Conservation (phyloP, 2,888 invertebrate species). For the Argynnis bischoffii region DNA sequence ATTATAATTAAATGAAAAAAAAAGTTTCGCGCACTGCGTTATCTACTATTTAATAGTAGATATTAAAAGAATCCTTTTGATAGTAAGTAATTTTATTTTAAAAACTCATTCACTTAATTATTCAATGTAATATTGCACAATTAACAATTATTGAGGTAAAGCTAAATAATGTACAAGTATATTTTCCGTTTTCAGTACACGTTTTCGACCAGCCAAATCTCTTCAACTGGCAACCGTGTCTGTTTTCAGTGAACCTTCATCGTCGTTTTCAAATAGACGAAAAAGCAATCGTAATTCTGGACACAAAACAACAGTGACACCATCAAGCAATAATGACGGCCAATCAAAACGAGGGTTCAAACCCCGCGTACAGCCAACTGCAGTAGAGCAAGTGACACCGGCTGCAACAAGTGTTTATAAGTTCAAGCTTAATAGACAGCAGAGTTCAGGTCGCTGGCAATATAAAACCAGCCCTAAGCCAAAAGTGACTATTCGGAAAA, state of each 20-base stretch:
- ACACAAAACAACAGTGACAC: constrained; percentile 69
- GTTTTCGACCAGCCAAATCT: constrained; percentile 74
- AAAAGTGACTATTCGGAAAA: constrained; percentile 89
- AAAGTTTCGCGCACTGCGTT: neutral
- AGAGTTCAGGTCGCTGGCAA: constrained; percentile 94
- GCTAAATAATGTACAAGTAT: constrained; percentile 10
- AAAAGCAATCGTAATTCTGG: constrained; percentile 72
- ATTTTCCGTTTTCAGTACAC: constrained; percentile 72
- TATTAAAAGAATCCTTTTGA: too few species aligned
- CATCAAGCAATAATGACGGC: constrained; percentile 66
- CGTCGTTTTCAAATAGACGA: constrained; percentile 79
- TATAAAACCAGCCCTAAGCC: constrained; percentile 95
- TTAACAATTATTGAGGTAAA: neutral
- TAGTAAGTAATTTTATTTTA: too few species aligned
- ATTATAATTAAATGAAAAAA: too few species aligned
- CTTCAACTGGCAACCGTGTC: constrained; percentile 85
- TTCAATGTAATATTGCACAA: constrained; percentile 8
- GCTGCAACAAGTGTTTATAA: constrained; percentile 86
- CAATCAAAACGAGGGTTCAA: constrained; percentile 85
- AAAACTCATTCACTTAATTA: neutral
- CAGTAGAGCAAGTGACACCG: constrained; percentile 79
- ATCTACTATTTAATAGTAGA: neutral
- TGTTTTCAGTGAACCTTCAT: constrained; percentile 84
- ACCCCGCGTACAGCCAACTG: constrained; percentile 83
- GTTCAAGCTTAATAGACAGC: constrained; percentile 90